Percentiles rank a stretch among this genome's conserved stretches.
These are phyloP conservation scores for Piaya cayana DNA, from an alignment of 2,113 vertebrate species.

Conservation along the genomic window DNA sequence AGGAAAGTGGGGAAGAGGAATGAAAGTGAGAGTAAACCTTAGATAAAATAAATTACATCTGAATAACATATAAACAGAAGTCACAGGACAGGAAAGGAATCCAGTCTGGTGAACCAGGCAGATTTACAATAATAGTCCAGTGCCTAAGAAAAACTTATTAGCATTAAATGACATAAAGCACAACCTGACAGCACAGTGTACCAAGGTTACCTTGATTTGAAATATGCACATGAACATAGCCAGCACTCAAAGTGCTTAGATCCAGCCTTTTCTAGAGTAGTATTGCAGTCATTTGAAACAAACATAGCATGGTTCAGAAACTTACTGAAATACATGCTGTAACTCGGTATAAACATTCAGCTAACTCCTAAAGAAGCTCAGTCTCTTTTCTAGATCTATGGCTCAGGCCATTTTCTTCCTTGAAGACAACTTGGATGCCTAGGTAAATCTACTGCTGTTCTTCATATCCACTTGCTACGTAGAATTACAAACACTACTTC, in stretches of 20 bases:
- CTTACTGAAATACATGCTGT: neutral
- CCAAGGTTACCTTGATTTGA: neutral
- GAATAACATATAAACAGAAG: neutral
- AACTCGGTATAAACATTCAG: neutral
- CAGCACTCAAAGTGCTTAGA: neutral
- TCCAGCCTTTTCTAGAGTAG: neutral
- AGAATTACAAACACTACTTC: neutral
- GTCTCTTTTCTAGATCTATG: neutral
- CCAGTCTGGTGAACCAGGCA: neutral
- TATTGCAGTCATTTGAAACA: neutral
- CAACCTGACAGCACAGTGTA: neutral
- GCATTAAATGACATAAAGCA: slow-evolving; percentile 1
- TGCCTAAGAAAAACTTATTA: neutral
- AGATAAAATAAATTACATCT: neutral
- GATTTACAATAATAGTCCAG: neutral
- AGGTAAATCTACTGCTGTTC: neutral
- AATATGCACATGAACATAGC: slow-evolving; percentile 51
- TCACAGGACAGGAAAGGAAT: neutral
- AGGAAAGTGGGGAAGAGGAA: neutral
- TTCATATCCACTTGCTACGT: slow-evolving; percentile 27
- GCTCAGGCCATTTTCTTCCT: neutral
- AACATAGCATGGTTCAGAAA: neutral
- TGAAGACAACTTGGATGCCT: neutral
- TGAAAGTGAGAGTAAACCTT: neutral
- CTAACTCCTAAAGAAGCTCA: neutral